Evolutionary conservation across 1,140 invertebrate genomes (phyloP), one percentile per base, ranked within the genome.

Genomic region (Arctopsyche grandis): DNA sequence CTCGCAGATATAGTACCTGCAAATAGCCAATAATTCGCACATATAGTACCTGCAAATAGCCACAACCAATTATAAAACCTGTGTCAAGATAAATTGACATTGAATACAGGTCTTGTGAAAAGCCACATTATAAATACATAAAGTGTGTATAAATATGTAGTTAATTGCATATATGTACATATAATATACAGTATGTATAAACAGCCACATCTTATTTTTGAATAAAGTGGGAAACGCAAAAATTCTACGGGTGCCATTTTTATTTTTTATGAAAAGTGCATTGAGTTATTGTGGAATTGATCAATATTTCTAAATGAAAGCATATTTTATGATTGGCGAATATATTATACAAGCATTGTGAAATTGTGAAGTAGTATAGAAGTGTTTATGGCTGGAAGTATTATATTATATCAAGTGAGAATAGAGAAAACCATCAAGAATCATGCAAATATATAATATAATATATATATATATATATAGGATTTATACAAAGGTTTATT

Each of bases 341-440:
- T 60, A 73, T 71, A 70, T 71, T 19, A 76, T 79, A 24, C 69
- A 76, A 76, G 74, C 74, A 46, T 21, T 22, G 52, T 56, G 24
- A 77, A 16, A 73, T 56, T 66, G 75, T 80, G 79, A 80, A 75
- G 73, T 79, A 69, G 29, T 66, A 63, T 80, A 76, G 44, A 58
- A 46, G 60, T 78, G 75, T 60, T 38, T 12, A 77, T 69, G 29
- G 24, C 29, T 79, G 66, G 46, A 75, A 56, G 77, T 70, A 66
- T 7, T 46, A 46, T 52, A 52, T 52, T 52, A 52, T 75, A 69
- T 60, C 60, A 74, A 74, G 80, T 77, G 77, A 82, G 80, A 78
- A 82, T 24, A 82, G 78, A 78, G 78, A 79, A 82, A 82, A 82
- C 78, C 80, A 82, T 82, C 69, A 43, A 75, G 71, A 75, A 69